Evolutionary conservation across 2,113 vertebrate species (phyloP), one percentile per base, ranked within the genome.

Genomic region (Ginglymostoma cirratum): DNA sequence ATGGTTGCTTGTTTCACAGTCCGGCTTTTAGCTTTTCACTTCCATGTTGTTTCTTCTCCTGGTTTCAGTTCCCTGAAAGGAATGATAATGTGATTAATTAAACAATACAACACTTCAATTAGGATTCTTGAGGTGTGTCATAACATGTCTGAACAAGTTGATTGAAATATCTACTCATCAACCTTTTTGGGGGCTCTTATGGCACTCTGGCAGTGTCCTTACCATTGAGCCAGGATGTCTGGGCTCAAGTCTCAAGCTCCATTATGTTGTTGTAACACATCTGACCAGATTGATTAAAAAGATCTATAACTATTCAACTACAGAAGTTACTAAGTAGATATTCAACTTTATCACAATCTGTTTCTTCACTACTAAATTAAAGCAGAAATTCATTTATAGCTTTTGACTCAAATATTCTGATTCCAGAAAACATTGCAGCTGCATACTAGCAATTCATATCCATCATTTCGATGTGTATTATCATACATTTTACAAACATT

Each of bases 1-100:
- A 34, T 8, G 55, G 30, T 34, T 89, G 14, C 67, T 94, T 42
- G n/a, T 72, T 72, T 52, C 27, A 15, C 67, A 76, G 67, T 45
- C 66, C 1, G 10, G 69, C 24, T 69, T 72, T 94, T 0, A 24
- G 45, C 12, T 52, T 38, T 97, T 98, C 98, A 99, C 97, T 97
- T 99, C 99, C 99, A 99, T n/a, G 98, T 99, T 66, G 97, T 97
- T 97, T 98, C 98, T 97, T 99, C 99, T 78, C 97, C 98, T 95
- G 99, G 98, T 96, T 98, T 99, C 97, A 99, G 96, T 95, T 99
- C 99, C 97, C 99, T 99, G 96, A 83, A 78, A 65, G 14, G n/a
- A 96, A 45, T 76, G 90, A 67, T 61, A 72, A 96, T 27, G 96
- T 95, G 2, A 96, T 95, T 92, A 90, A 5, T 14, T 96, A 76